These are phyloP conservation scores for Scopus umbretta DNA, from an alignment of 2,113 vertebrate genomes.

Conservation along the genomic window DNA sequence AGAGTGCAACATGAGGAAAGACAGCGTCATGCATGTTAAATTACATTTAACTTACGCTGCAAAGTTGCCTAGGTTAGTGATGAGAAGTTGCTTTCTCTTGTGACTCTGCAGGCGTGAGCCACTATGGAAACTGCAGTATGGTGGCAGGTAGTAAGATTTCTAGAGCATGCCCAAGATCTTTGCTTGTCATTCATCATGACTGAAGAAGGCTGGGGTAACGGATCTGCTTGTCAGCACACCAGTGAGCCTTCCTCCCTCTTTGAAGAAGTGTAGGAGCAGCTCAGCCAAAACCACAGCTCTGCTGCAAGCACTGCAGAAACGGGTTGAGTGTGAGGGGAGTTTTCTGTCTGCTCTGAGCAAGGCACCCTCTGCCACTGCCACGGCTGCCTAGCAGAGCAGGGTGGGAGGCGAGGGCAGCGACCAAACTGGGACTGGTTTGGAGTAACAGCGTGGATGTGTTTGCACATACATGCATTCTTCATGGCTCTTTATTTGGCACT, in stretches of 20 bases:
- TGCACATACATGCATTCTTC: accelerated
- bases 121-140: neutral
- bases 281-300: neutral
- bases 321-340: accelerated
- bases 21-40: neutral
- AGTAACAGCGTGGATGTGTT: neutral
- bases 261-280: neutral
- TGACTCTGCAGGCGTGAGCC: neutral
- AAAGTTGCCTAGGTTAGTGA: neutral
- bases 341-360: neutral
- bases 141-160: neutral
- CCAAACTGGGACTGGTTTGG: neutral
- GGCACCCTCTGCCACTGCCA: neutral
- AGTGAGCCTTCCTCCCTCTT: neutral
- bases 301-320: neutral
- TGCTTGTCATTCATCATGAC: neutral
- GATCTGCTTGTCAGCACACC: neutral
- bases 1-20: neutral
- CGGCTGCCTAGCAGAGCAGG: accelerated
- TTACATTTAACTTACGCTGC: neutral
- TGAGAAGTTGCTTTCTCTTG: neutral
- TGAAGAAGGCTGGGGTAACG: neutral
- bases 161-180: neutral
- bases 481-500: neutral
- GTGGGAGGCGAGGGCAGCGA: neutral